Evolutionary conservation across 2,113 vertebrate species (phyloP).

Genomic region (Aspidoscelis tigris): DNA sequence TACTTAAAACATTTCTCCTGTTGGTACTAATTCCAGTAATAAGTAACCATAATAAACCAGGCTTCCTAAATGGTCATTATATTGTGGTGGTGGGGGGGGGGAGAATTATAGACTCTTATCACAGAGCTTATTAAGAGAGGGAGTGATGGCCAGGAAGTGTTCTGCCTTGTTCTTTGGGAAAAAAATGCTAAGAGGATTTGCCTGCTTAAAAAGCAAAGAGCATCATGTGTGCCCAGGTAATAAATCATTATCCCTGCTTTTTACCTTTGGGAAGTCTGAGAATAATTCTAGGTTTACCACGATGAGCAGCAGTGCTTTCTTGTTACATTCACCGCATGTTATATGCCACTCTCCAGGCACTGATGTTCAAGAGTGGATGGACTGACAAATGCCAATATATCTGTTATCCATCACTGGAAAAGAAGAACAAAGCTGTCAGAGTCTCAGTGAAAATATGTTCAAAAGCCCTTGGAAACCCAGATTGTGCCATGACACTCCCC

Average conservation of each 20-base stretch:
- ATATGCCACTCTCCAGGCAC: constrained; percentile 36
- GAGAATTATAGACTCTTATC: constrained; percentile 12
- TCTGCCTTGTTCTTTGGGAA: constrained; percentile 34
- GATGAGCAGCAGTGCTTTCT: constrained; percentile 48
- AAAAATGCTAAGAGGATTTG: constrained; percentile 40
- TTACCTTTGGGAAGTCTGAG: constrained; percentile 39
- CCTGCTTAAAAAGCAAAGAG: constrained; percentile 55
- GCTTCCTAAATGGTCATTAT: not conserved
- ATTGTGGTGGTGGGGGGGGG: too few species aligned
- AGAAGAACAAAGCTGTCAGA: constrained; percentile 25
- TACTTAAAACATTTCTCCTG: constrained; percentile 23
- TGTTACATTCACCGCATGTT: constrained; percentile 30
- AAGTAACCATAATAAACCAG: not conserved
- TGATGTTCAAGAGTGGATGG: constrained; percentile 48
- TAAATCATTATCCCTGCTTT: constrained; percentile 57
- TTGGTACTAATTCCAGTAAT: constrained; percentile 27
- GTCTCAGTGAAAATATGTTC: not conserved
- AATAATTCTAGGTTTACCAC: constrained; percentile 56
- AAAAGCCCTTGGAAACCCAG: constrained; percentile 38
- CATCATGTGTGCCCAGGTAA: constrained; percentile 11
- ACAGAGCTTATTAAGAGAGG: constrained; percentile 19
- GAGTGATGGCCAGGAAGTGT: not conserved
- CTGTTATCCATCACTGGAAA: constrained; percentile 39
- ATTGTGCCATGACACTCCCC: not conserved
- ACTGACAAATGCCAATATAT: constrained; percentile 52